These are phyloP conservation scores for Caenorhabditis wallacei DNA, from an alignment of 2,888 invertebrate species.

Conservation along the genomic window DNA sequence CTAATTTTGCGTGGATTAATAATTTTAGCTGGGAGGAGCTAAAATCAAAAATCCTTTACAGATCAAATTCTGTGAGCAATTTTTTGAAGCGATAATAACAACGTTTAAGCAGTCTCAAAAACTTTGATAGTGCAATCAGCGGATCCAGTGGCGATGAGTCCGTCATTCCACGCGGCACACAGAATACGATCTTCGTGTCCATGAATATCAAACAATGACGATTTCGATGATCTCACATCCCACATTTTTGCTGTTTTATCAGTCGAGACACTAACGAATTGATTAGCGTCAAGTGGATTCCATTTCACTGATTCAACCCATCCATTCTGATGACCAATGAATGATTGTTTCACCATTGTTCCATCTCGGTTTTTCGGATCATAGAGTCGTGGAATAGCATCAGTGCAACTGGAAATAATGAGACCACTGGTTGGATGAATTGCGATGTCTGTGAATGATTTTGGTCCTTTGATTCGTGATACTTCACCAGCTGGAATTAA, in stretches of 20 bases:
- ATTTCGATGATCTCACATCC: constrained; percentile 93
- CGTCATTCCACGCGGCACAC: constrained; percentile 94
- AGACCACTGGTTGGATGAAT: constrained; percentile 89
- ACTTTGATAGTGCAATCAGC: constrained; percentile 93
- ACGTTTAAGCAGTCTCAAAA: constrained; percentile 75
- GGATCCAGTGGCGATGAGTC: constrained; percentile 91
- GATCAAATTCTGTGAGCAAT: no score
- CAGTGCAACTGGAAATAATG: constrained; percentile 92
- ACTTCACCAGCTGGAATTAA: constrained; percentile 70
- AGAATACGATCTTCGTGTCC: constrained; percentile 95
- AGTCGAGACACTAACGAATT: constrained; percentile 94
- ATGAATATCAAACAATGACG: constrained; percentile 93
- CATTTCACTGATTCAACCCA: constrained; percentile 95
- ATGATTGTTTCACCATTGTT: constrained; percentile 91
- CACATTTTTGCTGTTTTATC: constrained; percentile 94
- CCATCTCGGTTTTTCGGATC: constrained; percentile 91
- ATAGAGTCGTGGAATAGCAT: constrained; percentile 92
- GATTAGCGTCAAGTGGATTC: constrained; percentile 90
- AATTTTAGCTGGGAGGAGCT: no score
- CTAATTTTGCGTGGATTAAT: no score
- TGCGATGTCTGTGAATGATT: constrained; percentile 91
- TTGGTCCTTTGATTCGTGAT: constrained; percentile 68
- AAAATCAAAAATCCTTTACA: no score
- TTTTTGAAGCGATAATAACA: constrained; percentile 32
- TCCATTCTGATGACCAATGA: constrained; percentile 91